These are phyloP conservation scores for Eriocheir sinensis DNA, from an alignment of 1,140 invertebrate species.

Conservation along the genomic window DNA sequence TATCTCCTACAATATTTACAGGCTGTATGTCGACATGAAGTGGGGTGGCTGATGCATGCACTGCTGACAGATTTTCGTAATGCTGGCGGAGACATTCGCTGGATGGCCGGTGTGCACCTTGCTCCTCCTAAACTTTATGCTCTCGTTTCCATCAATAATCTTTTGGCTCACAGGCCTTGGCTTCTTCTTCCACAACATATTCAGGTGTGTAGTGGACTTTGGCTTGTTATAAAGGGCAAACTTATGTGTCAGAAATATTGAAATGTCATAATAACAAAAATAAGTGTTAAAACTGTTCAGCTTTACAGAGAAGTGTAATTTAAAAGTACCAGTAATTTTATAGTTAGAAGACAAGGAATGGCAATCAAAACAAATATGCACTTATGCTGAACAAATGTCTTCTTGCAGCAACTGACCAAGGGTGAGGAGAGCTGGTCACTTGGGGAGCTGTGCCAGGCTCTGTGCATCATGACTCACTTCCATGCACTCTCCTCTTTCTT, in stretches of 20 bases:
- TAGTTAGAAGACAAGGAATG: no score
- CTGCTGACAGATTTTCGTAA: constrained; percentile 63
- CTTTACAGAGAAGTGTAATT: no score
- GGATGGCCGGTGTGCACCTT: constrained; percentile 89
- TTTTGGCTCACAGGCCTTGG: constrained; percentile 94
- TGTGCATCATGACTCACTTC: constrained; percentile 93
- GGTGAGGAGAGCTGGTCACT: constrained; percentile 92
- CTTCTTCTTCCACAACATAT: constrained; percentile 91
- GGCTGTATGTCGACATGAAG: constrained; percentile 72
- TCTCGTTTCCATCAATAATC: constrained; percentile 94
- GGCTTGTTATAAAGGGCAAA: no score
- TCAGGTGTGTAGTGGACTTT: constrained; percentile 86
- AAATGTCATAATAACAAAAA: no score
- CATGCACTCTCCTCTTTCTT: constrained; percentile 93
- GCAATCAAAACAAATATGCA: no score
- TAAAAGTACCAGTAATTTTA: no score
- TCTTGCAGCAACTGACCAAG: constrained; percentile 87
- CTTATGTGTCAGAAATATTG: no score
- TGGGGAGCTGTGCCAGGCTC: constrained; percentile 92
- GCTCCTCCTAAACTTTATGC: constrained; percentile 91
- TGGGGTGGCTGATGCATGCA: constrained; percentile 67
- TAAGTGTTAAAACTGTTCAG: no score
- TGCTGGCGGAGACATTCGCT: constrained; percentile 88
- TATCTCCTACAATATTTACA: neutral
- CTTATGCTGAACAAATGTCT: no score